Evolutionary conservation across 2,797 vertebrate species (phyloP).

Genomic region (Sebastes iracundus): DNA sequence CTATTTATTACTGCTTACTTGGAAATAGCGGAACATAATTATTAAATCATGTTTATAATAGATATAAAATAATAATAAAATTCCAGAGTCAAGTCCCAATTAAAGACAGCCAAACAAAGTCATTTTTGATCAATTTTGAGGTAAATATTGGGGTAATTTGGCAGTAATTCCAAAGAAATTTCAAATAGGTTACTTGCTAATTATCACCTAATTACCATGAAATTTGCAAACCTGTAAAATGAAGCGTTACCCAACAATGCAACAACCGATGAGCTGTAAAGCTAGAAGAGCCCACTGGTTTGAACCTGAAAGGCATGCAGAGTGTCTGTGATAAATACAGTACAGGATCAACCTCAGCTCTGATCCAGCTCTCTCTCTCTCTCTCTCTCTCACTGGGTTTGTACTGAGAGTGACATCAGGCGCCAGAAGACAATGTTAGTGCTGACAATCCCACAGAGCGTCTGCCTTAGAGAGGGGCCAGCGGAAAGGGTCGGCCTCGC

Average conservation of each 20-base stretch:
- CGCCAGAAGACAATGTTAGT: conserved; percentile 82
- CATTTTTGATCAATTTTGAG: accelerated
- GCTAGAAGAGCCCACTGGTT: neutral
- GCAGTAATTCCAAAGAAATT: no score
- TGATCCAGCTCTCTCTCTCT: conserved; percentile 25
- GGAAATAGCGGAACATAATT: no score
- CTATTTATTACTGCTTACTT: no score
- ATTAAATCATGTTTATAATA: no score
- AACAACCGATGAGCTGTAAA: neutral
- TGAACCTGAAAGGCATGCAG: conserved; percentile 18
- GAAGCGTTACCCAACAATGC: no score
- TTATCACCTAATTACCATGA: no score
- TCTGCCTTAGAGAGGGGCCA: conserved; percentile 71
- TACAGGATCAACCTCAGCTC: conserved; percentile 39
- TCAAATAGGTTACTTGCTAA: no score
- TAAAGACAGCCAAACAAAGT: no score
- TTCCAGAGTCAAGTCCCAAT: no score
- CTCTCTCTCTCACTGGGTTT: conserved; percentile 59
- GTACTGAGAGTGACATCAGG: conserved; percentile 76
- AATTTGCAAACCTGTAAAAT: no score
- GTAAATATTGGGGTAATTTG: no score
- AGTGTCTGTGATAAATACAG: conserved; percentile 24
- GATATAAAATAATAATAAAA: no score
- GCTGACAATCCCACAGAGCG: conserved; percentile 76
- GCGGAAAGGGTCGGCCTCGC: conserved; percentile 53